Evolutionary conservation across 2,888 invertebrate species (phyloP).

Genomic region (Crocallis elinguaria): DNA sequence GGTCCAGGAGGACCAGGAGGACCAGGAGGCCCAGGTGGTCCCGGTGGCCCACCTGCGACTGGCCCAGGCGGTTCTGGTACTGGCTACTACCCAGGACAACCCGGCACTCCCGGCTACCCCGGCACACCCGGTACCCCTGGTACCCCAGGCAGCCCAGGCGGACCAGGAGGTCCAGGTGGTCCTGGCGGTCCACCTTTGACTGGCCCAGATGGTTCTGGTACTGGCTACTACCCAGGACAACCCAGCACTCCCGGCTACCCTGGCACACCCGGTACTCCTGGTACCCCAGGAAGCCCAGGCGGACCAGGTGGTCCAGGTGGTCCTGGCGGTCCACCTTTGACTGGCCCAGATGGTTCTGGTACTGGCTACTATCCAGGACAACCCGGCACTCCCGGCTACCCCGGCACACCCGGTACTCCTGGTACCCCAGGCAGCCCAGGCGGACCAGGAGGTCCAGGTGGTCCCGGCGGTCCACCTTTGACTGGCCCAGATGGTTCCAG

Average conservation of each 20-base stretch:
- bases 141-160: constrained; percentile 44
- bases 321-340: constrained; percentile 23
- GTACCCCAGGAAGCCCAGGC: constrained; percentile 43
- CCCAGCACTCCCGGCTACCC: constrained; percentile 36
- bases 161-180: constrained; percentile 42
- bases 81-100: constrained; percentile 44
- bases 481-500: constrained; percentile 9
- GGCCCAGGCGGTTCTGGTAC: constrained; percentile 31
- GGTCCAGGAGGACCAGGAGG: constrained; percentile 50
- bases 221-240: constrained; percentile 45
- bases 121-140: constrained; percentile 34
- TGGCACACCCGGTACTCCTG: constrained; percentile 34
- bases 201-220: constrained; percentile 27
- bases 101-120: constrained; percentile 36
- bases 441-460: constrained; percentile 42
- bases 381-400: constrained; percentile 35
- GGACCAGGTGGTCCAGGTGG: constrained; percentile 44
- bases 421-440: constrained; percentile 42
- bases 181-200: constrained; percentile 24
- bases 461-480: constrained; percentile 26
- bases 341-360: constrained; percentile 29
- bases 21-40: constrained; percentile 31
- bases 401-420: constrained; percentile 36
- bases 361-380: constrained; percentile 45
- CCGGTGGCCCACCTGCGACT: constrained; percentile 4